Percentiles rank a stretch among this genome's conserved stretches.
Conservation (phyloP, 1,140 invertebrate genomes). For the Drosophila takahashii region DNA sequence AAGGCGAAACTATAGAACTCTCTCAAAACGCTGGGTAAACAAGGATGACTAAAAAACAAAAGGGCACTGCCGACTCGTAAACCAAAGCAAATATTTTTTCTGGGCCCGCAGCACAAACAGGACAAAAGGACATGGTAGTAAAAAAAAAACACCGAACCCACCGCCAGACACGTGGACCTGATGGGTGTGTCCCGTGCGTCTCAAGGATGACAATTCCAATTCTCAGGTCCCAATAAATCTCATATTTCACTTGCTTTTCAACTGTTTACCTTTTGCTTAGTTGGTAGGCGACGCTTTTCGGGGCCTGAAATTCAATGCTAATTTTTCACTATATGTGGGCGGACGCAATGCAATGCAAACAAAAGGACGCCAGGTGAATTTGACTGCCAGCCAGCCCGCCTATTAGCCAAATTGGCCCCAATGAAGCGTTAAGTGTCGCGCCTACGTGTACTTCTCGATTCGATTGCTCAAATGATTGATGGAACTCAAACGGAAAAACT, state of each 20-base stretch:
- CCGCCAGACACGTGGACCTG: conserved; percentile 9
- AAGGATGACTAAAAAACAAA: conserved; percentile 13
- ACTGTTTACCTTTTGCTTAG: conserved; percentile 6
- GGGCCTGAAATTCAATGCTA: conserved; percentile 68
- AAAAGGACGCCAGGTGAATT: conserved; percentile 22
- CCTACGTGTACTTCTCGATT: conserved; percentile 24
- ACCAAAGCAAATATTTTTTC: conserved; percentile 40
- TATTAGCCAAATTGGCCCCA: conserved; percentile 74
- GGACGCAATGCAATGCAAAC: conserved; percentile 64
- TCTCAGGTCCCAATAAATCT: conserved; percentile 59
- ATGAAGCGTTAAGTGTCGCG: conserved; percentile 65
- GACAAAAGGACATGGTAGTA: conserved; percentile 3
- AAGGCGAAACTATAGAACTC: background rate
- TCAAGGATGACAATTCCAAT: conserved; percentile 33
- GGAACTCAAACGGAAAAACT: conserved; percentile 32
- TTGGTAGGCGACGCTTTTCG: conserved; percentile 3
- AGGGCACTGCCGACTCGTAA: conserved; percentile 18
- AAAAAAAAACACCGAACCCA: background rate
- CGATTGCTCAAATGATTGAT: conserved; percentile 45
- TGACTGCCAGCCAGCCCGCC: conserved; percentile 12
- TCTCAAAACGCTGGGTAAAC: background rate
- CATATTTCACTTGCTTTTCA: conserved; percentile 61
- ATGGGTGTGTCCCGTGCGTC: conserved; percentile 45
- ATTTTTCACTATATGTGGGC: conserved; percentile 43
- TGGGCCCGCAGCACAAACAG: conserved; percentile 39